These are phyloP conservation scores for Hozukius guyotensis DNA, from an alignment of 2,797 vertebrate genomes.

Conservation along the genomic window DNA sequence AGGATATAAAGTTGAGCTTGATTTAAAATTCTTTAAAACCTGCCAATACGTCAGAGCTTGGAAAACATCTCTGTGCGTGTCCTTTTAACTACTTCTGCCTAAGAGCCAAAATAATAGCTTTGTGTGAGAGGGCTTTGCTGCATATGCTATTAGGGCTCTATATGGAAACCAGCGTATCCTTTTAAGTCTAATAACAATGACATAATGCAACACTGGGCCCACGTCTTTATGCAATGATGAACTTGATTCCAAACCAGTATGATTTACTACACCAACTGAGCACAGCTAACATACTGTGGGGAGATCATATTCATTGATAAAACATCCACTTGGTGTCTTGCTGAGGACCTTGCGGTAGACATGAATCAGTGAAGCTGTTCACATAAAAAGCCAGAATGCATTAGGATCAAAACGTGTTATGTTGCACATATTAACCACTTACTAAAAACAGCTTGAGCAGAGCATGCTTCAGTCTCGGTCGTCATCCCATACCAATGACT, in stretches of 20 bases:
- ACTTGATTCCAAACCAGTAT: conserved; percentile 8
- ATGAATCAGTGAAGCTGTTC: background rate
- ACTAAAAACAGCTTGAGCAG: conserved; percentile 50
- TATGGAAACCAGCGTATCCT: background rate
- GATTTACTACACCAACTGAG: conserved; percentile 9
- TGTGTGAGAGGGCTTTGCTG: background rate
- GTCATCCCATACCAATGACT: conserved; percentile 40
- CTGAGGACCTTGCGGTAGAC: background rate
- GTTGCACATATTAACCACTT: conserved; percentile 22
- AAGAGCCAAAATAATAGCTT: conserved; percentile 14
- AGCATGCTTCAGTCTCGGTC: conserved; percentile 7
- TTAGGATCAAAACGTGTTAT: conserved; percentile 17
- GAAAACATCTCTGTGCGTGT: background rate
- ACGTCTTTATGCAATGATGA: conserved; percentile 2
- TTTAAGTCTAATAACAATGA: background rate
- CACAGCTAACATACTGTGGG: conserved; percentile 11
- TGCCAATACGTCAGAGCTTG: conserved; percentile 6
- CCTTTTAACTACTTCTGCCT: background rate
- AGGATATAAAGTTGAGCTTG: background rate
- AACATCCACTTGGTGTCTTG: background rate
- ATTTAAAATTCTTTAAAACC: conserved; percentile 1
- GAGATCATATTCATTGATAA: conserved; percentile 6
- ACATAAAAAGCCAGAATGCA: conserved; percentile 4
- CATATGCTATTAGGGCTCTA: background rate
- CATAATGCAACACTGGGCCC: background rate